Evolutionary conservation across 2,113 vertebrate species (phyloP), one percentile per base, ranked within the genome.

Genomic region (Hymenochirus boettgeri): DNA sequence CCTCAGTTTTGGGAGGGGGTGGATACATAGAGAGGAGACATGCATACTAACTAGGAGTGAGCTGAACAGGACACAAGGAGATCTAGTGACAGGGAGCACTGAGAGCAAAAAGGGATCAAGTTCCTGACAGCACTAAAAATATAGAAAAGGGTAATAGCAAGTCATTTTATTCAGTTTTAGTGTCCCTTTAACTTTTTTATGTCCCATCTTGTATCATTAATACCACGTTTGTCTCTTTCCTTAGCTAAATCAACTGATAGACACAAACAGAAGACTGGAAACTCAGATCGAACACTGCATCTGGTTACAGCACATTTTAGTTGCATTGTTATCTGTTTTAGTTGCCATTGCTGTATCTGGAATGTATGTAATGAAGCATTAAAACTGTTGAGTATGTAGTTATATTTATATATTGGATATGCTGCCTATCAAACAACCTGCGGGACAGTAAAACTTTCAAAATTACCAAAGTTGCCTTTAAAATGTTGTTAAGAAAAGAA

Each of bases 301-400:
- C 73, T 95, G 93, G 94, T 78, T 91, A 61, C 95, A 98, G 76
- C 93, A 96, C 77, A 76, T 97, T 57, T 84, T 94, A 9, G 59
- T 84, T 17, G 74, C 77, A 61, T 64, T 98, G 77, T 83, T 91
- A 26, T 62, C 90, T 51, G 27, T 95, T 19, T 87, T 88, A 17
- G 58, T 92, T 79, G 80, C 80, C 71, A 75, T 92, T 53, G 86
- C 84, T 81, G 77, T 88, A 61, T 88, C 85, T 76, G 81, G 80
- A 58, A 79, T 92, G 65, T 90, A 86, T 78, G 62, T 84, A 59
- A 61, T 61, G 0, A 76, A 57, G 26, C 31, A 27, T 69, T 78
- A 79, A 72, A 71, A 75, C 58, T 71, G 75, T 61, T 80, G 57
- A 77, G 69, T 46, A 61, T 35, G 17, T 18, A 3, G 31, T 50